Base-by-base conservation (phyloP, 2,888 invertebrate species). In the Leptinotarsa juncta region DNA sequence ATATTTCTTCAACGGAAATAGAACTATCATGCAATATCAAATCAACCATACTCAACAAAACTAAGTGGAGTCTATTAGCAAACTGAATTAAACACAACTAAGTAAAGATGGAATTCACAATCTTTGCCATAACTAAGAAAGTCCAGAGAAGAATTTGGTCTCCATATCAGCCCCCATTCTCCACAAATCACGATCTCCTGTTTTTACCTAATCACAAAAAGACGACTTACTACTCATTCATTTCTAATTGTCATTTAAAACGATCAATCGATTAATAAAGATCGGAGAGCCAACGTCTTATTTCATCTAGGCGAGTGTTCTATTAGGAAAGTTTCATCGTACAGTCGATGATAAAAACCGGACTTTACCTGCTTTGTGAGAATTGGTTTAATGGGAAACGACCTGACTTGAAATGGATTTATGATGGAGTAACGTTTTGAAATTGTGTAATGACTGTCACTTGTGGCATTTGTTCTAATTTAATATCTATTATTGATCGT, bases 241-340 rank as follows among this genome's bases (percentile, higher is more conserved):
- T 72, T 72, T 78, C 74, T 82, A 83, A 83, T 83, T 83, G 83
- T 84, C 83, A 81, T 80, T 82, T 79, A 77, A 77, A 81, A 80
- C 79, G 75, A 77, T 75, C 77, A 77, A 79, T 78, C 81, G 82
- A 83, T 84, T 83, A 84, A 83, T 82, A 82, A 82, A 76, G 77
- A 78, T 78, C 78, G 79, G 81, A 60, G 60, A 60, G 16, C 23
- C 42, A 81, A 82, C 81, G 77, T 81, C 83, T 82, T 78, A 81
- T 78, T 82, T 78, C 71, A 66, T 73, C 70, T 71, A 71, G 57
- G 26, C 67, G 71, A 74, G 71, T 53, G 73, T 65, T 74, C 73
- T 68, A 72, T 42, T 42, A 42, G 53, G 77, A 76, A 75, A 72
- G 70, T 42, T 74, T 67, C 60, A 32, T 20, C 48, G 20, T 26